phyloP scores from a whole-genome alignment of 1,140 invertebrate species.

The Chlorops oryzae region DNA sequence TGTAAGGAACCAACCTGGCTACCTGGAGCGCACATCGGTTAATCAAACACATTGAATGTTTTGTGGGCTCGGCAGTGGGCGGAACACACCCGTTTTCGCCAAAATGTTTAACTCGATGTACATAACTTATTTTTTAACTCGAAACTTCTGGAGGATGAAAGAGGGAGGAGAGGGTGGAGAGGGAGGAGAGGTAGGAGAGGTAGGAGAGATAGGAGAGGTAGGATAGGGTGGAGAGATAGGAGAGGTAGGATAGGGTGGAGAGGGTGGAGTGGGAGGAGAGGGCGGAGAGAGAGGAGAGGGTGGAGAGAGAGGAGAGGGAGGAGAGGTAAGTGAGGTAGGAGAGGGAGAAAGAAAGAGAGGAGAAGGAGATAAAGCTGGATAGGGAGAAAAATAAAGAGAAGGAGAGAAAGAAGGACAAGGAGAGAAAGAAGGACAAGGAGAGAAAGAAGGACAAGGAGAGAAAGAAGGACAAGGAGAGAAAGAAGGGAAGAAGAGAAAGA shows the following conservation, averaged over 20 bases:
- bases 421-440: too few species aligned
- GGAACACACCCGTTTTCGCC: too few species aligned
- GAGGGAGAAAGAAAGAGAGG: background rate
- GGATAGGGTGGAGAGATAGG: background rate
- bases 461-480: background rate
- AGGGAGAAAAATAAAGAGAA: background rate
- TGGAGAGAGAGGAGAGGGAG: background rate
- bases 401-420: conserved; percentile 6
- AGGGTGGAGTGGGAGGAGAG: background rate
- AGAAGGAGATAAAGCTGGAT: background rate
- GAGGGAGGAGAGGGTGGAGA: background rate
- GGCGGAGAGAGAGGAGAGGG: background rate
- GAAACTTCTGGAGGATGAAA: too few species aligned
- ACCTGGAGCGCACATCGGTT: too few species aligned
- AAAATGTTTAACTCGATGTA: too few species aligned
- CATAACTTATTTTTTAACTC: too few species aligned
- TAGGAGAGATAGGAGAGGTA: background rate
- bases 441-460: background rate
- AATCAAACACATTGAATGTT: too few species aligned
- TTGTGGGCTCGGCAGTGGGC: too few species aligned
- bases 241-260: background rate
- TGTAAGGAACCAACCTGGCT: too few species aligned
- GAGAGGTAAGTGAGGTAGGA: background rate
- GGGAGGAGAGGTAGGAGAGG: background rate
- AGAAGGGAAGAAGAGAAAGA: background rate